Conservation (phyloP, 2,797 vertebrate genomes). For the Enteromius radiatus region DNA sequence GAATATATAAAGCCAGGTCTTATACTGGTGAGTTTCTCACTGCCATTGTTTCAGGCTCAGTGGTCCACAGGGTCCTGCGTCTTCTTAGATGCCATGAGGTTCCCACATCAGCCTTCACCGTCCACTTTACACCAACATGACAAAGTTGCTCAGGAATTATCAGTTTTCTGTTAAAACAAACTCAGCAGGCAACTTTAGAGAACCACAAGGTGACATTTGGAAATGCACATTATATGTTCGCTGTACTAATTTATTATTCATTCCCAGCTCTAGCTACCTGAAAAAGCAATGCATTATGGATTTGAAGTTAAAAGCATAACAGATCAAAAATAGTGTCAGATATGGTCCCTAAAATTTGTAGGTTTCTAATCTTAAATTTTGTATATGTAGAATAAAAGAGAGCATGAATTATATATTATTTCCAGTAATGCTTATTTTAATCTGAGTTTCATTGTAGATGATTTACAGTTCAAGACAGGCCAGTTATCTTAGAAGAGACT, state of each 20-base stretch:
- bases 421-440: neutral
- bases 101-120: slow-evolving; percentile 26
- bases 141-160: slow-evolving; percentile 26
- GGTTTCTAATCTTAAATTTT: neutral
- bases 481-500: neutral
- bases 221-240: slow-evolving; percentile 49
- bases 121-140: slow-evolving; percentile 27
- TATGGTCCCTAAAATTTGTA: neutral
- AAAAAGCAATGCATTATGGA: slow-evolving; percentile 52
- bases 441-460: neutral
- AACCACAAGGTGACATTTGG: slow-evolving; percentile 3
- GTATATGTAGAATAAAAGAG: neutral
- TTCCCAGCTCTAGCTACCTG: slow-evolving; percentile 19
- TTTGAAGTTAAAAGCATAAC: slow-evolving; percentile 44
- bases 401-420: neutral
- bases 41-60: neutral
- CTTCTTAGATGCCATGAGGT: slow-evolving; percentile 17
- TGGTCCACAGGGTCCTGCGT: neutral
- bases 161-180: slow-evolving; percentile 45
- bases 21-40: neutral
- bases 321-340: slow-evolving; percentile 26
- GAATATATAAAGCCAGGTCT: no score
- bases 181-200: slow-evolving; percentile 17
- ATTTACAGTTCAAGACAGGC: neutral
- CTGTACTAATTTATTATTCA: slow-evolving; percentile 33